A percentile compares a stretch with the other conserved stretches of the same genome.
Conservation (phyloP, 2,113 vertebrate genomes). For the Heliornis fulica region DNA sequence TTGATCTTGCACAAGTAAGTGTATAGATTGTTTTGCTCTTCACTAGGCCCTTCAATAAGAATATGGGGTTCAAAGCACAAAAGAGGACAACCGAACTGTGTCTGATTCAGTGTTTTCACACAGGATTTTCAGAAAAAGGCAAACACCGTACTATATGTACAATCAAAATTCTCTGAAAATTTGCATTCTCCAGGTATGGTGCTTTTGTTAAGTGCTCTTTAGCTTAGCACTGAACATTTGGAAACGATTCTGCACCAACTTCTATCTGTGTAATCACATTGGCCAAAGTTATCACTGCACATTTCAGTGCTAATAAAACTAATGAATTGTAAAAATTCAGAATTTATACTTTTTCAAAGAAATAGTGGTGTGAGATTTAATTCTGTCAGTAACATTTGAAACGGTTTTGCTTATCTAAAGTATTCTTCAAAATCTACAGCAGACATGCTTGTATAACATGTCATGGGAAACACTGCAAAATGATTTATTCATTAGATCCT, state of each 20-base stretch:
- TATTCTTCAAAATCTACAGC: background rate
- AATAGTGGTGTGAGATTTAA: background rate
- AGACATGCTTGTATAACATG: background rate
- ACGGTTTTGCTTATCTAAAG: background rate
- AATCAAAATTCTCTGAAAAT: background rate
- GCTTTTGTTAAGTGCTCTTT: background rate
- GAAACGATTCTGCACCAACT: background rate
- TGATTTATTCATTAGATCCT: conserved; percentile 26
- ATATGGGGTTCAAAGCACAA: background rate
- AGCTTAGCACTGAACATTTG: background rate
- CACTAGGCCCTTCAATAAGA: background rate
- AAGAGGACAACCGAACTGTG: background rate
- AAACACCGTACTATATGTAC: background rate
- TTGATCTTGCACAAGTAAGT: background rate
- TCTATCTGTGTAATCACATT: background rate
- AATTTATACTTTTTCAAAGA: background rate
- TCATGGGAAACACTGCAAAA: conserved; percentile 7
- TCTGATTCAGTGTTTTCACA: background rate
- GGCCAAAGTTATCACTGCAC: background rate
- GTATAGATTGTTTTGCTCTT: background rate
- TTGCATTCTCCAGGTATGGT: background rate
- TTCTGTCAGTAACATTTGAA: background rate
- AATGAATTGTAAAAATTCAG: background rate
- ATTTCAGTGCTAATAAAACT: background rate
- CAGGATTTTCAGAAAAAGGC: background rate